These are phyloP conservation scores for Zoroaster sp. DNA, from an alignment of 53 echinoderm and acorn worm genomes.

Conservation along the genomic window DNA sequence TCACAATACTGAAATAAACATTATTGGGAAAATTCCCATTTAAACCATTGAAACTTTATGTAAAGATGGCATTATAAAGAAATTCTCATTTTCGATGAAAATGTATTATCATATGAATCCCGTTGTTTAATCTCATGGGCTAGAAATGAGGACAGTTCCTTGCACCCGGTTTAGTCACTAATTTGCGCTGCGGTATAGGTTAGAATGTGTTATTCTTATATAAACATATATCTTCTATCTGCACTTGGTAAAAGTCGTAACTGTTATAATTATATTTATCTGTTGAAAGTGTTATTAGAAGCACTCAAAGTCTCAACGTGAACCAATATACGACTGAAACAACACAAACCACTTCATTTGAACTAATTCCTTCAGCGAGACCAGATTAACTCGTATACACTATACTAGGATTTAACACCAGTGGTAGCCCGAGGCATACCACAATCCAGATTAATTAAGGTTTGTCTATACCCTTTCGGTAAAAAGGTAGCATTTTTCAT, in stretches of 20 bases:
- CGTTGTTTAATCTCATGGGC: too few species aligned
- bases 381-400: background rate
- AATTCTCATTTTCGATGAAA: too few species aligned
- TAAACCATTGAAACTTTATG: too few species aligned
- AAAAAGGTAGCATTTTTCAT: background rate
- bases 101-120: too few species aligned
- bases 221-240: background rate
- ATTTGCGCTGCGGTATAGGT: too few species aligned
- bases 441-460: slow-evolving; percentile 16
- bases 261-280: background rate
- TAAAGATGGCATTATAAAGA: too few species aligned
- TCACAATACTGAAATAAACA: too few species aligned
- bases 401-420: background rate
- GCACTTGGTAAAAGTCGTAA: background rate
- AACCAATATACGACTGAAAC: background rate
- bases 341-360: background rate
- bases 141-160: too few species aligned
- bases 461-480: background rate
- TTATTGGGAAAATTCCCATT: too few species aligned
- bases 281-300: background rate
- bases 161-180: too few species aligned
- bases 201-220: background rate
- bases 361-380: background rate
- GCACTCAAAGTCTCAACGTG: background rate
- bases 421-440: background rate